Conservation (phyloP, 2,113 vertebrate species). For the Spermophilus dauricus region DNA sequence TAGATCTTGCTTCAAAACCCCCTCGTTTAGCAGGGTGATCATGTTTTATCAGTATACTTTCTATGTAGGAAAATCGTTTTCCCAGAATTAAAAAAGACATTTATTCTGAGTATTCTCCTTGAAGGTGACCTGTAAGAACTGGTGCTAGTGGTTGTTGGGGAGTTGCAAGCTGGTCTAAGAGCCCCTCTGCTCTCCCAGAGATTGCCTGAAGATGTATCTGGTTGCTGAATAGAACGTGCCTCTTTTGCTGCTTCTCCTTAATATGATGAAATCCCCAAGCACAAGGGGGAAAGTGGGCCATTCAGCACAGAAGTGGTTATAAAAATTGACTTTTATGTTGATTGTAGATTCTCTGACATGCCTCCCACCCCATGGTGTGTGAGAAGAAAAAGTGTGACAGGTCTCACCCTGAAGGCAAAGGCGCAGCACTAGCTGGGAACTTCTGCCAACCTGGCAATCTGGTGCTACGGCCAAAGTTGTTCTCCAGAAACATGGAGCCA, state of each 20-base stretch:
- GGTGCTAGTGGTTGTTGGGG: conserved; percentile 15
- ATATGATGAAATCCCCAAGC: conserved; percentile 77
- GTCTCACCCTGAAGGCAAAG: conserved; percentile 70
- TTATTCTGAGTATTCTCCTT: conserved; percentile 10
- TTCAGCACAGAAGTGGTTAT: conserved; percentile 66
- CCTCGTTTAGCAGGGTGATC: neutral
- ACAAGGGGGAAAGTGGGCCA: conserved; percentile 76
- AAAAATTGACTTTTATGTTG: conserved; percentile 79
- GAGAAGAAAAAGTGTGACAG: conserved; percentile 72
- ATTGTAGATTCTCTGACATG: conserved; percentile 63
- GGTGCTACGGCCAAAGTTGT: conserved; percentile 65
- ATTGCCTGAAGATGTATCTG: conserved; percentile 68
- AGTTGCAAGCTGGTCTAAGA: conserved; percentile 42
- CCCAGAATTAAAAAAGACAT: neutral
- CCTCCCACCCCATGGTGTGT: neutral
- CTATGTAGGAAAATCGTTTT: neutral
- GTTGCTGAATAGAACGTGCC: conserved; percentile 48
- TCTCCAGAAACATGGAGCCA: conserved; percentile 38
- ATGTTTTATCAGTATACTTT: neutral
- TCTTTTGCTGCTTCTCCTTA: conserved; percentile 63
- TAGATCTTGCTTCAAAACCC: neutral
- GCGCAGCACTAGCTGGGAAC: neutral
- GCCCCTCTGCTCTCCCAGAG: conserved; percentile 8
- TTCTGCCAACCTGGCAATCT: conserved; percentile 76
- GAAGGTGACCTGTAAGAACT: conserved; percentile 69